Evolutionary conservation across 2,797 vertebrate species (phyloP), one percentile per base, ranked within the genome.

Genomic region (Typhlichthys subterraneus): DNA sequence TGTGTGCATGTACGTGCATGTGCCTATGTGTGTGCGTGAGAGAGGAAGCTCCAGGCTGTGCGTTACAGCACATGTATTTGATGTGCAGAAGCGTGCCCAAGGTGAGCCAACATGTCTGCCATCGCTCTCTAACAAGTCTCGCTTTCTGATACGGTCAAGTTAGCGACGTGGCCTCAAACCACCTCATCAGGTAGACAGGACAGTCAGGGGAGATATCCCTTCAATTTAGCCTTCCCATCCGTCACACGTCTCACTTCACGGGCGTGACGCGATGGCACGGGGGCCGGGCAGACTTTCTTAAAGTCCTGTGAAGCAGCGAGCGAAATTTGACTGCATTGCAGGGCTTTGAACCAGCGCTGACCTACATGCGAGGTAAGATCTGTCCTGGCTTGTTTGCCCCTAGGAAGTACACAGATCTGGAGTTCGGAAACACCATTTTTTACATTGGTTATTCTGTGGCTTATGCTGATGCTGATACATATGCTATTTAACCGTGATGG

Each of bases 61-160:
- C 87, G 87, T 88, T 88, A 87, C 78, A 86, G 86, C 76, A 68
- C 77, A 79, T 78, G 63, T 75, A 90, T 93, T 93, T 93, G 89
- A 92, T 88, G 90, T 91, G 83, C 70, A 74, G 87, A 87, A 90
- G 73, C 72, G 70, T 77, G 89, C 91, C 91, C 62, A 81, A 79
- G 88, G 91, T 89, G 80, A 85, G 88, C 89, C 88, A 90, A 92
- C 88, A 89, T 89, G 92, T 93, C 90, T 89, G 85, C 87, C 88
- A 87, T 89, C 83, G 86, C 76, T 75, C 85, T 89, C 85, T 71
- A 42, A 3, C 71, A 86, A 89, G 87, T 90, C 76, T 84, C 57
- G 77, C 82, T 81, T 88, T 29, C 81, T 85, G 90, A 91, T 89
- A 89, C 67, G 80, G 85, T 81, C 71, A 88, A 82, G 84, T 85